These are phyloP conservation scores for Eulithis prunata DNA, from an alignment of 2,888 invertebrate genomes.

Conservation along the genomic window DNA sequence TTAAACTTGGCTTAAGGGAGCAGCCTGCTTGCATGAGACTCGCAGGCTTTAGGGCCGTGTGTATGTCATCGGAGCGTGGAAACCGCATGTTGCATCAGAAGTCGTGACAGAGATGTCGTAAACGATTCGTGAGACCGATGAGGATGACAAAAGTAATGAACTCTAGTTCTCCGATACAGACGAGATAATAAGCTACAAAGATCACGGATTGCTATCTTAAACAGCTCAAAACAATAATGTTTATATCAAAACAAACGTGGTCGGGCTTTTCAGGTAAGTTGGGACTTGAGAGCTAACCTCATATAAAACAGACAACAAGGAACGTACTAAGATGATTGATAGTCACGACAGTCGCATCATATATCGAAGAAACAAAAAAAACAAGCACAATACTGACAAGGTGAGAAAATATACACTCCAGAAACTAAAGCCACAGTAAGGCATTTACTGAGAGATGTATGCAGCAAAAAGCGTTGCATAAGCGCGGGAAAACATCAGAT, in stretches of 20 bases:
- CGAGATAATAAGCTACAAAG: neutral
- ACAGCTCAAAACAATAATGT: neutral
- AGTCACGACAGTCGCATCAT: neutral
- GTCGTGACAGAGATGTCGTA: constrained; percentile 66
- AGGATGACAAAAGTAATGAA: constrained; percentile 64
- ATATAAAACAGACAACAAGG: neutral
- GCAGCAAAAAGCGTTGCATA: constrained; percentile 65
- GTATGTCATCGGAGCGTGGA: constrained; percentile 64
- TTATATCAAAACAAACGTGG: neutral
- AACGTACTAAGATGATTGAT: neutral
- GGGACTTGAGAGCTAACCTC: neutral
- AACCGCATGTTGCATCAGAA: constrained; percentile 64
- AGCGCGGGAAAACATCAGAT: constrained; percentile 64
- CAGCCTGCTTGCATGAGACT: neutral
- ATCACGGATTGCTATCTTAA: constrained; percentile 2
- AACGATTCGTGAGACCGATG: constrained; percentile 63
- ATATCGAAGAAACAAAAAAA: neutral
- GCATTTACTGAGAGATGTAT: constrained; percentile 44
- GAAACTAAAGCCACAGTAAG: constrained; percentile 7
- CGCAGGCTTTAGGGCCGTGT: constrained; percentile 36
- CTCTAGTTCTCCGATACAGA: constrained; percentile 19
- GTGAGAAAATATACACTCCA: neutral
- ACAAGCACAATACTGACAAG: neutral
- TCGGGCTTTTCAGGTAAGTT: neutral
- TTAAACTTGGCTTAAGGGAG: too few species aligned